Percentiles rank a stretch among this genome's conserved stretches.
These are phyloP conservation scores for Cydia pomonella DNA, from an alignment of 1,140 invertebrate genomes.

Conservation along the genomic window DNA sequence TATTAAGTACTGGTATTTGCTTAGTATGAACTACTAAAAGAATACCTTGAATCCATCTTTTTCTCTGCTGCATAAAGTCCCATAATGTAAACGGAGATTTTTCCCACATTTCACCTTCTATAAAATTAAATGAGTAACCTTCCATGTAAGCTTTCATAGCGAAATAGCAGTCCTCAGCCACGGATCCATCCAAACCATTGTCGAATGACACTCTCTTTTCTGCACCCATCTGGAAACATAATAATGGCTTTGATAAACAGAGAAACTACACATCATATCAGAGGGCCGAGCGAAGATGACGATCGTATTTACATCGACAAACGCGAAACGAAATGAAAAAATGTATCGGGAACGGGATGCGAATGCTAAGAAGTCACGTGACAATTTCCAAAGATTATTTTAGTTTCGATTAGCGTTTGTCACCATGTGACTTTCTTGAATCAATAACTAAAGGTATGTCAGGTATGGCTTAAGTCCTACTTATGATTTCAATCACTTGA, in stretches of 20 bases:
- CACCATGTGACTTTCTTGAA: too few relatives aligned
- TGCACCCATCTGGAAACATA: slow-evolving; percentile 86
- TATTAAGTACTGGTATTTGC: slow-evolving; percentile 90
- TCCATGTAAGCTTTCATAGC: slow-evolving; percentile 94
- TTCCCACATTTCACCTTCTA: slow-evolving; percentile 99
- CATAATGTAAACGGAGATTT: slow-evolving; percentile 97
- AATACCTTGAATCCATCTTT: slow-evolving; percentile 98
- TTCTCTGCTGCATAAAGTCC: slow-evolving; percentile 97
- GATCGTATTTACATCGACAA: too few relatives aligned
- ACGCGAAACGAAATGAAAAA: too few relatives aligned
- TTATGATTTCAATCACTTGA: too few relatives aligned
- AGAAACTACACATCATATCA: neutral
- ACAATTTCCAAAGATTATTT: too few relatives aligned
- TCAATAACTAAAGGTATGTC: too few relatives aligned
- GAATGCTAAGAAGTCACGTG: too few relatives aligned
- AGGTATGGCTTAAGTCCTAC: too few relatives aligned
- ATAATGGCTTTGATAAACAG: neutral
- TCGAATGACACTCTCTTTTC: slow-evolving; percentile 96
- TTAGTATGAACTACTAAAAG: slow-evolving; percentile 95
- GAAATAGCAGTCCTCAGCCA: slow-evolving; percentile 99
- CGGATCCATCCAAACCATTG: slow-evolving; percentile 96
- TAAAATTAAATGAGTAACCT: slow-evolving; percentile 94
- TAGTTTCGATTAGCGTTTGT: too few relatives aligned
- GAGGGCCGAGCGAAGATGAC: too few relatives aligned
- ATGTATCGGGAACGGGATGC: too few relatives aligned